Evolutionary conservation across 2,113 vertebrate genomes (phyloP).

Genomic region (Procavia capensis): DNA sequence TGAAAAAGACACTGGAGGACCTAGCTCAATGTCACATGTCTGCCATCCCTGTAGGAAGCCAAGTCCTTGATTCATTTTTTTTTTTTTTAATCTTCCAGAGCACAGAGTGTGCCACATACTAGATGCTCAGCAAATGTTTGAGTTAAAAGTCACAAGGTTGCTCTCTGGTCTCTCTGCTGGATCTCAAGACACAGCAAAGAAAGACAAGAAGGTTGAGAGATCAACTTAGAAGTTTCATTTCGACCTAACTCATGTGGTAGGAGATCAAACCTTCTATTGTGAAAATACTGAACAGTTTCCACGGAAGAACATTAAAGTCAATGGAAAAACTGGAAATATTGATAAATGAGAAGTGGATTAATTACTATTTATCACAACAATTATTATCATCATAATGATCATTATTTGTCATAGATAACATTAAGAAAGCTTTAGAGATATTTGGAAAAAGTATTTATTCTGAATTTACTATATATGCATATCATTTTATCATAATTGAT

Average conservation of each 20-base stretch:
- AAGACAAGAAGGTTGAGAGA: conserved; percentile 88
- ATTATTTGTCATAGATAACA: not conserved
- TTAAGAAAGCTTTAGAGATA: not conserved
- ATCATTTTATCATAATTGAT: not conserved
- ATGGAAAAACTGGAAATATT: conserved; percentile 95
- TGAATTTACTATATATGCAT: not conserved
- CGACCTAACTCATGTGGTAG: conserved; percentile 96
- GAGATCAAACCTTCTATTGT: conserved; percentile 96
- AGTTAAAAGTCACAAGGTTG: not conserved
- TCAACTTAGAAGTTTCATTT: conserved; percentile 93
- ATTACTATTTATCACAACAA: not conserved
- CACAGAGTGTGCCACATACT: not conserved
- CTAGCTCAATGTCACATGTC: not conserved
- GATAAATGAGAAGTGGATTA: conserved; percentile 85
- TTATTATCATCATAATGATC: not conserved
- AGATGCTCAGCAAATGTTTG: not conserved
- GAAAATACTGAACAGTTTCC: conserved; percentile 96
- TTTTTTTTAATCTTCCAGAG: not conserved
- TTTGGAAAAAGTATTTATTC: not conserved
- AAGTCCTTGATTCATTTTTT: not conserved
- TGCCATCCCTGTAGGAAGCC: not conserved
- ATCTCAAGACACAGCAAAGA: conserved; percentile 68
- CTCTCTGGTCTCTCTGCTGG: not conserved
- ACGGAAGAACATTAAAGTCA: conserved; percentile 97
- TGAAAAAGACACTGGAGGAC: not conserved